phyloP scores from a whole-genome alignment of 92 coral and sea anemone species.

The Phymanthus crucifer region DNA sequence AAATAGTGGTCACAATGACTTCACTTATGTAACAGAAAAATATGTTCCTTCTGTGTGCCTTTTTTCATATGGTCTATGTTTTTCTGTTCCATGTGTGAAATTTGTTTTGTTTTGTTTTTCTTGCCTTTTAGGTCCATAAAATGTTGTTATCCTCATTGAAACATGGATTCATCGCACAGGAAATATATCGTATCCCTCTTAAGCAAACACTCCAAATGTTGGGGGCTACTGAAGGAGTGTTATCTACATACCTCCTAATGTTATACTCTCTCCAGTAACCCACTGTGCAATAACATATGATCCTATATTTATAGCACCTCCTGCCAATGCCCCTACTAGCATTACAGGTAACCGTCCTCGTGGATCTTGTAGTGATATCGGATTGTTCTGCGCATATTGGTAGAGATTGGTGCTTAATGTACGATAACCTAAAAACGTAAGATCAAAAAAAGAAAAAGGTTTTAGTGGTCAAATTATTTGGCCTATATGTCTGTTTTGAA shows the following conservation, averaged over 20 bases:
- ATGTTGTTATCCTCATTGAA: no score
- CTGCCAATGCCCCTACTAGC: neutral
- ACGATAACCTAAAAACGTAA: conserved; percentile 1
- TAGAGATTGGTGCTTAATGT: conserved; percentile 14
- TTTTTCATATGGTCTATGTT: no score
- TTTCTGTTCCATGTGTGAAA: no score
- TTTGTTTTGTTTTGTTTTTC: no score
- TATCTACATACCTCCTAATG: neutral
- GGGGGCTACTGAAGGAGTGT: neutral
- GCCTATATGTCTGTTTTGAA: neutral
- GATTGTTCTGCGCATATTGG: conserved; percentile 8
- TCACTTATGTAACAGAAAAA: no score
- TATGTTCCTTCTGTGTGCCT: no score
- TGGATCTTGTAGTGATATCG: conserved; percentile 2
- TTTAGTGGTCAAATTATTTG: neutral
- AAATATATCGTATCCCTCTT: no score
- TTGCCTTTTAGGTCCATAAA: no score
- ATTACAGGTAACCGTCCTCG: conserved; percentile 9
- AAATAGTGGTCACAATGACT: no score
- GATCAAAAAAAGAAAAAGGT: neutral
- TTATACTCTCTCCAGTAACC: neutral
- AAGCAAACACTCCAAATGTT: no score
- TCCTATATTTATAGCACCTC: neutral
- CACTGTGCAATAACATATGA: neutral
- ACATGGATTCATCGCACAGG: no score